Percentiles rank a stretch among this genome's conserved stretches.
phyloP scores from a whole-genome alignment of 1,140 invertebrate genomes.

The Drosophila eugracilis region DNA sequence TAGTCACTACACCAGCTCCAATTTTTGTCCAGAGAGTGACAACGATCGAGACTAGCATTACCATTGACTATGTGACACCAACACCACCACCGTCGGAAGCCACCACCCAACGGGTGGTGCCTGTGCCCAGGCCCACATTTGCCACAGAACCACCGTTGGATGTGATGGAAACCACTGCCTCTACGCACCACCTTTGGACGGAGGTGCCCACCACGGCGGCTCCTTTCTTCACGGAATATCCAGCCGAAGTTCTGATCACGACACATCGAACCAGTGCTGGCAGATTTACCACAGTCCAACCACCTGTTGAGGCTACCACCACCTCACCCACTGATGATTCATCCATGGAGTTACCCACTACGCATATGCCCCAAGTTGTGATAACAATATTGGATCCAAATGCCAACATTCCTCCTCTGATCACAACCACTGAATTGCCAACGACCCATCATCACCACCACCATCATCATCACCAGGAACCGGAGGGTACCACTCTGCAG shows the following conservation, averaged over 20 bases:
- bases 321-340: conserved; percentile 44
- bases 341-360: conserved; percentile 36
- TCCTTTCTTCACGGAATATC: conserved; percentile 85
- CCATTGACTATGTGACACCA: conserved; percentile 66
- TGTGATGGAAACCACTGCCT: conserved; percentile 56
- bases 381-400: conserved; percentile 58
- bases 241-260: conserved; percentile 71
- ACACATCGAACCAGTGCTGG: conserved; percentile 69
- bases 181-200: conserved; percentile 61
- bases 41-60: conserved; percentile 70
- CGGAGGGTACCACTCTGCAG: conserved; percentile 31
- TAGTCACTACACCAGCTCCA: conserved; percentile 51
- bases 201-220: conserved; percentile 85
- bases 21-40: conserved; percentile 68
- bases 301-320: conserved; percentile 44
- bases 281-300: conserved; percentile 64
- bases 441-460: conserved; percentile 42
- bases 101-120: conserved; percentile 28
- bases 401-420: conserved; percentile 14
- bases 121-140: conserved; percentile 33
- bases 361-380: conserved; percentile 59
- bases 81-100: conserved; percentile 39
- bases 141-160: conserved; percentile 26
- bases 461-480: conserved; percentile 45
- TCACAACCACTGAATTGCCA: conserved; percentile 21